Conservation (phyloP, 2,797 vertebrate species). For the Morelia viridis region DNA sequence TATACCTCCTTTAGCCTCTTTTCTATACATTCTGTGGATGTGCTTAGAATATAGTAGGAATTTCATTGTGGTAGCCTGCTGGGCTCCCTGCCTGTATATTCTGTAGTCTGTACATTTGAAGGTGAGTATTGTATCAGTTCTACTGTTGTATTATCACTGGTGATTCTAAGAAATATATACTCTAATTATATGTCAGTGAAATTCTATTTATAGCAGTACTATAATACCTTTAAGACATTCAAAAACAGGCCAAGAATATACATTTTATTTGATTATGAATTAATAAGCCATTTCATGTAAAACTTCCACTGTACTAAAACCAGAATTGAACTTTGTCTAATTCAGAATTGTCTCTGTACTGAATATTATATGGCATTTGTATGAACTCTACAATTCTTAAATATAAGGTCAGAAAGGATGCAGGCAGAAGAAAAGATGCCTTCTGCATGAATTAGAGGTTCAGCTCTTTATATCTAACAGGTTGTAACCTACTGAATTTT, state of each 20-base stretch:
- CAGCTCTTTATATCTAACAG: neutral
- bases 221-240: neutral
- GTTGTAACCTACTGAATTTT: neutral
- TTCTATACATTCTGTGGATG: neutral
- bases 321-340: neutral
- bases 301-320: neutral
- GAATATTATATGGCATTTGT: neutral
- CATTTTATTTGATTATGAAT: neutral
- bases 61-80: neutral
- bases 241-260: neutral
- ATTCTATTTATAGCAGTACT: neutral
- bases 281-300: neutral
- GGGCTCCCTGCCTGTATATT: neutral
- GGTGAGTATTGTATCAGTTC: neutral
- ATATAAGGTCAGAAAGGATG: neutral
- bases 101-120: neutral
- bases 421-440: neutral
- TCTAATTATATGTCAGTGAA: neutral
- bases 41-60: neutral
- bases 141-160: neutral
- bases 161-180: neutral
- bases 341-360: neutral
- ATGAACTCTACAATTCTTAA: neutral
- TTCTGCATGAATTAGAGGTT: neutral
- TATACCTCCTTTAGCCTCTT: neutral